phyloP scores from a whole-genome alignment of 2,797 vertebrate genomes.

The Sciurus vulgaris region DNA sequence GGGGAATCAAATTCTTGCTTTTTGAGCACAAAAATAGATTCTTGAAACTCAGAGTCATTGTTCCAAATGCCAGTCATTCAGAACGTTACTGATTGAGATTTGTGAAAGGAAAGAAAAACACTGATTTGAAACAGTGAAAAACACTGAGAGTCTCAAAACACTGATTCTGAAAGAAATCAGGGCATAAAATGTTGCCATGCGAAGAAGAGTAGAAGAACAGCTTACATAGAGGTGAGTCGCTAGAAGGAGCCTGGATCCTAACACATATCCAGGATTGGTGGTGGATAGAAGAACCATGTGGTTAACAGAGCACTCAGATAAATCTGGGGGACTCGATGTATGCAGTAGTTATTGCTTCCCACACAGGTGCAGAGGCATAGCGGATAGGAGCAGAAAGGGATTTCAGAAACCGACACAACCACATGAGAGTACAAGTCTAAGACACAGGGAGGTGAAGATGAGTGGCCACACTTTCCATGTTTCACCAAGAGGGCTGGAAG shows the following conservation, averaged over 20 bases:
- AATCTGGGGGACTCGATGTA: neutral
- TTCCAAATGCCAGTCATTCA: neutral
- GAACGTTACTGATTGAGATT: conserved; percentile 8
- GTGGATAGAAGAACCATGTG: neutral
- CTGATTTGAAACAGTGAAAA: too few species aligned
- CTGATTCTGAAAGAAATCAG: neutral
- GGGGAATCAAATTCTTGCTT: neutral
- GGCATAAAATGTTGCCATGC: neutral
- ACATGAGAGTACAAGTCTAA: neutral
- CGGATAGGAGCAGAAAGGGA: neutral
- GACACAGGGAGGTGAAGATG: neutral
- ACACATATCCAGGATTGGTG: neutral
- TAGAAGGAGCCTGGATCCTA: neutral
- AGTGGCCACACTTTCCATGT: neutral
- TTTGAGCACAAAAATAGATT: conserved; percentile 1
- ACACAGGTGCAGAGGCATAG: neutral
- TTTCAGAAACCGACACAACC: neutral
- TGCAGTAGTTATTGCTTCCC: neutral
- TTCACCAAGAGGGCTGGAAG: neutral
- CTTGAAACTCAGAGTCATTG: neutral
- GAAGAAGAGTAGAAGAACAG: neutral
- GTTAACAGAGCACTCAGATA: neutral
- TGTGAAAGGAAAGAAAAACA: neutral
- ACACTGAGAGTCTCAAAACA: neutral
- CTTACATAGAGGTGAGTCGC: neutral